These are phyloP conservation scores for Dexiosoma caninum DNA, from an alignment of 2,888 invertebrate species.

Conservation along the genomic window DNA sequence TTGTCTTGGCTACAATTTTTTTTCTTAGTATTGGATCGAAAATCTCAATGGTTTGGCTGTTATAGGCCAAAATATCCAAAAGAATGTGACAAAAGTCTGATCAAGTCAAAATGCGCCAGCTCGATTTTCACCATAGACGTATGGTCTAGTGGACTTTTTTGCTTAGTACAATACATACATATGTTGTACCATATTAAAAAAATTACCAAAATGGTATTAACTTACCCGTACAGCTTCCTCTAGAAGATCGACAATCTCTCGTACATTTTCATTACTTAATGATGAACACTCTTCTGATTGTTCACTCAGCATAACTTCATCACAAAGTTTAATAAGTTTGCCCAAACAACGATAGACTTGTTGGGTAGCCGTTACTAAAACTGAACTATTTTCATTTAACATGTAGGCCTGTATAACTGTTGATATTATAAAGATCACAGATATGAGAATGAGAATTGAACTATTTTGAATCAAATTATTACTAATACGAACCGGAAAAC, in stretches of 20 bases:
- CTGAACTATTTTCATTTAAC: slow-evolving; percentile 76
- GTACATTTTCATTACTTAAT: slow-evolving; percentile 82
- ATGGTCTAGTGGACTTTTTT: no score
- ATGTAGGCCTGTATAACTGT: slow-evolving; percentile 76
- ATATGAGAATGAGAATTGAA: slow-evolving; percentile 10
- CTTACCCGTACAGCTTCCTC: slow-evolving; percentile 85
- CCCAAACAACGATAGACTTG: slow-evolving; percentile 92
- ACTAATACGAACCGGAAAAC: slow-evolving; percentile 81
- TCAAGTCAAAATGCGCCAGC: no score
- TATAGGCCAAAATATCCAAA: no score
- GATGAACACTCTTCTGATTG: slow-evolving; percentile 80
- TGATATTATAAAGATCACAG: slow-evolving; percentile 22
- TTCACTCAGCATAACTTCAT: slow-evolving; percentile 89
- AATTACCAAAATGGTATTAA: no score
- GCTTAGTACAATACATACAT: no score
- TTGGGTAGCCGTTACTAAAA: slow-evolving; percentile 85
- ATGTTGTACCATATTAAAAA: no score
- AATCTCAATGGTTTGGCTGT: no score
- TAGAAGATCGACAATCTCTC: slow-evolving; percentile 84
- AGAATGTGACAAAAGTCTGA: no score
- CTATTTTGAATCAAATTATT: neutral
- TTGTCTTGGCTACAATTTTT: no score
- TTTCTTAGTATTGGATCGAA: no score
- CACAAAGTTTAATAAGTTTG: slow-evolving; percentile 91
- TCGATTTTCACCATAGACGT: no score